phyloP scores from a whole-genome alignment of 2,113 vertebrate species.

The Pachypanchax playfairii region DNA sequence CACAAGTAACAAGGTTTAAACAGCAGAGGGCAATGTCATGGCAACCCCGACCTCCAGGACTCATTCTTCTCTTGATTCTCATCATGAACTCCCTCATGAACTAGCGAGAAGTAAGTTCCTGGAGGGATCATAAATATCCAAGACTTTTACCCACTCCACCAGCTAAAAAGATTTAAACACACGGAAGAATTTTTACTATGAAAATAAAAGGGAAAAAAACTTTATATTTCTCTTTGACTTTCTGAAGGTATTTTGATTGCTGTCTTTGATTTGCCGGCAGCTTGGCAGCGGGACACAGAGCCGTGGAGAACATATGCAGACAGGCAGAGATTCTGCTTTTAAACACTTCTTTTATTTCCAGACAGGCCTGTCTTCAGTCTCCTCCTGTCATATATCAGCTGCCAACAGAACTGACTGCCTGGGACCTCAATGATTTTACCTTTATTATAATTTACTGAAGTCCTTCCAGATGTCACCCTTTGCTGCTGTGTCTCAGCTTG shows the following conservation, averaged over 20 bases:
- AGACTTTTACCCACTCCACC: constrained; percentile 20
- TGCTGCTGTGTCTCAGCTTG: constrained; percentile 8
- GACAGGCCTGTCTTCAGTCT: constrained; percentile 29
- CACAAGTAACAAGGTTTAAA: constrained; percentile 13
- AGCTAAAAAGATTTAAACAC: constrained; percentile 22
- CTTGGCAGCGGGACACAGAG: constrained; percentile 53
- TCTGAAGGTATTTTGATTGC: constrained; percentile 5
- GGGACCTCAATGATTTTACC: constrained; percentile 33
- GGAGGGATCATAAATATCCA: constrained; percentile 40
- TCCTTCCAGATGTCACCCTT: constrained; percentile 54
- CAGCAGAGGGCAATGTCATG: constrained; percentile 65
- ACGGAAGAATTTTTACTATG: constrained; percentile 40
- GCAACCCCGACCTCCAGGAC: constrained; percentile 1
- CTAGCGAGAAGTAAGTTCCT: constrained; percentile 14
- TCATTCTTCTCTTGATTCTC: neutral
- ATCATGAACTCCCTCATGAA: neutral
- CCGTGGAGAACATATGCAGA: constrained; percentile 28
- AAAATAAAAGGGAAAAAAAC: constrained; percentile 27
- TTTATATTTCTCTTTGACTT: constrained; percentile 43
- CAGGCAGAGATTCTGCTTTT: constrained; percentile 24
- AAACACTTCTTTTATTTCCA: constrained; percentile 39
- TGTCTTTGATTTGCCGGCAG: constrained; percentile 48
- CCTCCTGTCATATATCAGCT: constrained; percentile 28
- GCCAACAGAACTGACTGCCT: constrained; percentile 18
- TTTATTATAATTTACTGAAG: constrained; percentile 38